These are phyloP conservation scores for Agrochola lota DNA, from an alignment of 2,888 invertebrate species.

Conservation along the genomic window DNA sequence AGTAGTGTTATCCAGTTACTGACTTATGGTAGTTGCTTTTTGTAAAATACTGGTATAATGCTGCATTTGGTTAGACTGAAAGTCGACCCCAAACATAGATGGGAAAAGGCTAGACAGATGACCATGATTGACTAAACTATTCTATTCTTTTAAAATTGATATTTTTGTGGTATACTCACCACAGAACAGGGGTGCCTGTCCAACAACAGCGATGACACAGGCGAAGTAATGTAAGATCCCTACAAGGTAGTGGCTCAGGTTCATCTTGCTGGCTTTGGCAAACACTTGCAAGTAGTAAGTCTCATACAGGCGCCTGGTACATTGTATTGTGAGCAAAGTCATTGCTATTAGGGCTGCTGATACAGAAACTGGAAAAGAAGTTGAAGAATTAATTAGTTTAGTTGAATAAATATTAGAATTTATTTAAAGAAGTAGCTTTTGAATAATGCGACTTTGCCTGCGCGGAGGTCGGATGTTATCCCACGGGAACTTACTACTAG, in stretches of 20 bases:
- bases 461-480: background rate
- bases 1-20: background rate
- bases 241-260: constrained; percentile 94
- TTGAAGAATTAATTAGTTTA: background rate
- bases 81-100: background rate
- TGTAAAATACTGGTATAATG: background rate
- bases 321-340: constrained; percentile 92
- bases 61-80: background rate
- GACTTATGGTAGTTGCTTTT: background rate
- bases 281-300: constrained; percentile 95
- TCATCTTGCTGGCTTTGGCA: constrained; percentile 94
- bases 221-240: constrained; percentile 95
- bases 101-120: background rate
- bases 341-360: constrained; percentile 91
- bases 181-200: constrained; percentile 93
- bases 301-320: constrained; percentile 94
- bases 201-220: constrained; percentile 91
- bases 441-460: too few relatives aligned
- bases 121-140: too few relatives aligned
- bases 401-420: background rate
- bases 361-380: constrained; percentile 87
- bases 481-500: background rate
- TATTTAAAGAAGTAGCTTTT: background rate
- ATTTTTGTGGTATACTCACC: constrained; percentile 74
- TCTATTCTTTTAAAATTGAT: background rate